A percentile compares a stretch with the other conserved stretches of the same genome.
phyloP scores from a whole-genome alignment of 1,140 invertebrate species.

The Pachypeltis micranthus region DNA sequence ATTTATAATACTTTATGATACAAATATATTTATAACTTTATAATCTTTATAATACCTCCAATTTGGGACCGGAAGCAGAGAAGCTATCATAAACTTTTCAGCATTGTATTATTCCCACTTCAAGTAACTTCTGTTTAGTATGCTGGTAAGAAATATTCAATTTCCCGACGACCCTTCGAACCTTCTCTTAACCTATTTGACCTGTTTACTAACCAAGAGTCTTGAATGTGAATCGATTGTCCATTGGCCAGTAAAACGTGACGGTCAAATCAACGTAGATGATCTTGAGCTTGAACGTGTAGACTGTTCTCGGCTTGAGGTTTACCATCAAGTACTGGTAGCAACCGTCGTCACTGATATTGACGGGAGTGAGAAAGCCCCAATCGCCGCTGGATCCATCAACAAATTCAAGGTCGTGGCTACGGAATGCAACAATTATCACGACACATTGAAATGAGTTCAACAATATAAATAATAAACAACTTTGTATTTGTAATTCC shows the following conservation, averaged over 20 bases:
- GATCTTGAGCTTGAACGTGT: slow-evolving; percentile 58
- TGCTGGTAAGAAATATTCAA: too few relatives aligned
- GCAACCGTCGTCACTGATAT: slow-evolving; percentile 22
- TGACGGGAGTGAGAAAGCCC: slow-evolving; percentile 10
- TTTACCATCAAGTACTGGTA: slow-evolving; percentile 38
- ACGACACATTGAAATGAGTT: too few relatives aligned
- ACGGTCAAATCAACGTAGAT: slow-evolving; percentile 46
- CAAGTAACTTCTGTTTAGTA: too few relatives aligned
- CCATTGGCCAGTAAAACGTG: slow-evolving; percentile 52
- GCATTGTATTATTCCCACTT: too few relatives aligned
- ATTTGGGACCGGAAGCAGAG: too few relatives aligned
- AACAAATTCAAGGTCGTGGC: slow-evolving; percentile 22
- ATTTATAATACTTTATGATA: too few relatives aligned
- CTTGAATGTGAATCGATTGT: slow-evolving; percentile 55
- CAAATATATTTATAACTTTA: too few relatives aligned
- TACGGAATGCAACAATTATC: too few relatives aligned
- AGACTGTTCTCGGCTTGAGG: slow-evolving; percentile 56
- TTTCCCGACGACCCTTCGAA: too few relatives aligned
- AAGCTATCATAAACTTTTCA: too few relatives aligned
- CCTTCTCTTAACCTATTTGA: too few relatives aligned
- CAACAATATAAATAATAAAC: slow-evolving; percentile 6
- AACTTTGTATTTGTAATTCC: neutral
- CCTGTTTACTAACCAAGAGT: slow-evolving; percentile 50
- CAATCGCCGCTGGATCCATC: slow-evolving; percentile 19
- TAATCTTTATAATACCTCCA: too few relatives aligned